A percentile compares a stretch with the other conserved stretches of the same genome.
Evolutionary conservation across 2,888 invertebrate species (phyloP).

Genomic region (Schrankia costaestrigalis): DNA sequence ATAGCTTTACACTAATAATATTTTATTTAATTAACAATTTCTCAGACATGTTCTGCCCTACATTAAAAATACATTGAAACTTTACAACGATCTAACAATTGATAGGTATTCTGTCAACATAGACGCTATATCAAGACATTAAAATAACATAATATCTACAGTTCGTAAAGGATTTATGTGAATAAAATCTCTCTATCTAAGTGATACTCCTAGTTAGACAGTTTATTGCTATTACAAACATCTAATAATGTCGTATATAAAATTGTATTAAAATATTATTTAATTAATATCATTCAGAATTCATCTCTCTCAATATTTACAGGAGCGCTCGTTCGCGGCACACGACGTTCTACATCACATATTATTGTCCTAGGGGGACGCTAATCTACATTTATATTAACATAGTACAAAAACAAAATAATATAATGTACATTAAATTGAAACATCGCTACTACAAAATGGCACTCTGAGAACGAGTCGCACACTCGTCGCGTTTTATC

Average conservation of each 20-base stretch:
- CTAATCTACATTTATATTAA: slow-evolving; percentile 40
- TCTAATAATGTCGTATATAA: slow-evolving; percentile 61
- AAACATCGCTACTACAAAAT: slow-evolving; percentile 63
- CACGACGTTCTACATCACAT: slow-evolving; percentile 37
- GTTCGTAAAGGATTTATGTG: slow-evolving; percentile 46
- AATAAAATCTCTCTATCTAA: slow-evolving; percentile 53
- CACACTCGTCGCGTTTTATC: slow-evolving; percentile 55
- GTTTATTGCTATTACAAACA: slow-evolving; percentile 54
- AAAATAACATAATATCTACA: slow-evolving; percentile 46
- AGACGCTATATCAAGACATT: slow-evolving; percentile 37
- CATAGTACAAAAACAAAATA: slow-evolving; percentile 47
- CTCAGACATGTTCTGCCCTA: slow-evolving; percentile 9
- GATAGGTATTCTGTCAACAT: slow-evolving; percentile 44
- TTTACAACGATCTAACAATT: slow-evolving; percentile 47
- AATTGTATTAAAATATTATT: slow-evolving; percentile 65
- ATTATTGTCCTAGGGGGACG: slow-evolving; percentile 64
- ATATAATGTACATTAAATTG: slow-evolving; percentile 51
- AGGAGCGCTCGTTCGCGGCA: slow-evolving; percentile 26
- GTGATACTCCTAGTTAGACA: slow-evolving; percentile 52
- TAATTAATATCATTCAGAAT: slow-evolving; percentile 69
- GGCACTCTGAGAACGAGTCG: slow-evolving; percentile 70
- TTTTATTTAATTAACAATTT: slow-evolving; percentile 5
- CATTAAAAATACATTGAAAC: slow-evolving; percentile 39
- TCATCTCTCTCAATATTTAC: slow-evolving; percentile 56
- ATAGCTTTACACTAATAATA: slow-evolving; percentile 15